These are phyloP conservation scores for Vanessa atalanta DNA, from an alignment of 1,140 invertebrate genomes.

Conservation along the genomic window DNA sequence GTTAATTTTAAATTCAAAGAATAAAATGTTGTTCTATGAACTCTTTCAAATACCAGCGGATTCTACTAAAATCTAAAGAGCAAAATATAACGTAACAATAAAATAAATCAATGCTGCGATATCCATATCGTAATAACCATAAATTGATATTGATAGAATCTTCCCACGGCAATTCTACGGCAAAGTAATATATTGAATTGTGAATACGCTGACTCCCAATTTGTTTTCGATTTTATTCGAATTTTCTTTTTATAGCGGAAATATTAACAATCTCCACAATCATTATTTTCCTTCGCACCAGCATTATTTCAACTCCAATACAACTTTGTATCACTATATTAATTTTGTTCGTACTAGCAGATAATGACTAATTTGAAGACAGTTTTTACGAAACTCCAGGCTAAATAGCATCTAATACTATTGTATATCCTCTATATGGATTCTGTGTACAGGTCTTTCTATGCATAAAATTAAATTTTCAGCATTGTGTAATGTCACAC, in stretches of 20 bases:
- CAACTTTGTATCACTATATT: too few species aligned
- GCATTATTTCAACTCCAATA: too few species aligned
- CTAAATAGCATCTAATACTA: too few species aligned
- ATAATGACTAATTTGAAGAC: too few species aligned
- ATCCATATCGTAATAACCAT: constrained; percentile 40
- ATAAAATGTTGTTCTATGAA: neutral
- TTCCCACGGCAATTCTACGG: constrained; percentile 31
- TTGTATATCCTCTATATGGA: too few species aligned
- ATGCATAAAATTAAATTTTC: too few species aligned
- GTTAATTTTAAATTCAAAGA: too few species aligned
- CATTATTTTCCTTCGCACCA: neutral
- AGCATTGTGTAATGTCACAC: too few species aligned
- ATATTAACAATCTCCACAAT: neutral
- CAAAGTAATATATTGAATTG: constrained; percentile 15
- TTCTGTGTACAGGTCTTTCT: too few species aligned
- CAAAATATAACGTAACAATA: constrained; percentile 34
- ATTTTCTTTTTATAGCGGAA: constrained; percentile 1
- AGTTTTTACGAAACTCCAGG: too few species aligned
- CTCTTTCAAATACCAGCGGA: neutral
- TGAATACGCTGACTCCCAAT: constrained; percentile 7
- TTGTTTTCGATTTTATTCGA: neutral
- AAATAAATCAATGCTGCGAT: constrained; percentile 39
- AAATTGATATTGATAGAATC: constrained; percentile 40
- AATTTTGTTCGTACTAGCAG: too few species aligned
- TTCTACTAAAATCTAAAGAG: constrained; percentile 2